Evolutionary conservation across 1,140 invertebrate species (phyloP).

Genomic region (Cydia amplana): DNA sequence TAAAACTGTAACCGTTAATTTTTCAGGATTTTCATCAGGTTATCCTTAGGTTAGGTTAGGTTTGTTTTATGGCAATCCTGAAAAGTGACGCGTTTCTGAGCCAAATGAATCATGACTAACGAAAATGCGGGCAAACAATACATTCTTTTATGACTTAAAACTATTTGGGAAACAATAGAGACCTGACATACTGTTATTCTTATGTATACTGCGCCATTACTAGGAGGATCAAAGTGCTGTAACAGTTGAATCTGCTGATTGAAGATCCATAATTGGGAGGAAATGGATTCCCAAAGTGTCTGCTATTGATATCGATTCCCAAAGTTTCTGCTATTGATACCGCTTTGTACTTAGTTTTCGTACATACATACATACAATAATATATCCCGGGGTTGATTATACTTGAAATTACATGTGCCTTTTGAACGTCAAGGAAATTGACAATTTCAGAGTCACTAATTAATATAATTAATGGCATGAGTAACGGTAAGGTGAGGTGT

Average conservation of each 20-base stretch:
- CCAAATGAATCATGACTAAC: too few relatives aligned
- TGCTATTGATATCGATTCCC: conserved; percentile 12
- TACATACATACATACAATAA: background rate
- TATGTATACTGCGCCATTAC: background rate
- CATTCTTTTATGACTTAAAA: too few relatives aligned
- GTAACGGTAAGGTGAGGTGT: background rate
- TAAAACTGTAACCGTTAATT: too few relatives aligned
- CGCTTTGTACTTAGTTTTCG: background rate
- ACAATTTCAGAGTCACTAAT: background rate
- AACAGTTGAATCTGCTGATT: background rate
- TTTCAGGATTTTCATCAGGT: too few relatives aligned
- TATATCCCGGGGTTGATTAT: background rate
- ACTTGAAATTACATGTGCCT: background rate
- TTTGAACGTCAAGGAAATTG: background rate
- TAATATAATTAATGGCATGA: background rate
- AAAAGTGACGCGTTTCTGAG: too few relatives aligned
- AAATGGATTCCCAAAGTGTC: conserved; percentile 21
- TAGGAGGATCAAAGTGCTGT: conserved; percentile 3
- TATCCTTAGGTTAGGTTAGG: too few relatives aligned
- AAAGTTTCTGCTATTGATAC: too few relatives aligned
- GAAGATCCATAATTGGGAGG: conserved; percentile 15
- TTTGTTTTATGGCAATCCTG: too few relatives aligned
- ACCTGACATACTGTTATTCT: background rate
- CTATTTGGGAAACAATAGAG: too few relatives aligned
- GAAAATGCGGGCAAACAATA: too few relatives aligned